Percentiles rank a stretch among this genome's conserved stretches.
Conservation (phyloP, 2,113 vertebrate genomes). For the Neoarius graeffei region DNA sequence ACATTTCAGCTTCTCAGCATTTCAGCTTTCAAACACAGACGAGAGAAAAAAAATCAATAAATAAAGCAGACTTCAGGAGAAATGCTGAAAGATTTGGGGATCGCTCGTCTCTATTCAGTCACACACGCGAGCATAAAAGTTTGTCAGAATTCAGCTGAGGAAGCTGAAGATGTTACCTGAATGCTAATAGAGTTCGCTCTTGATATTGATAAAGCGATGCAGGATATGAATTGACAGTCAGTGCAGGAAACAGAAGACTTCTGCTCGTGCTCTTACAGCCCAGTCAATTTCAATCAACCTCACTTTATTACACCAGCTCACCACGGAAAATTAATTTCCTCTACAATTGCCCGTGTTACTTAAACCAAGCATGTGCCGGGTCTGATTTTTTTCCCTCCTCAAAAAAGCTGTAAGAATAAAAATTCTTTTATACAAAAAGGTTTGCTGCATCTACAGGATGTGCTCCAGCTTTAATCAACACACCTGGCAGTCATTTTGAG, state of each 20-base stretch:
- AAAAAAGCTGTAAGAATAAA: background rate
- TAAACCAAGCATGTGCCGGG: conserved; percentile 5
- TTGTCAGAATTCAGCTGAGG: background rate
- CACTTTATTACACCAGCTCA: background rate
- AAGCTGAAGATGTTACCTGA: background rate
- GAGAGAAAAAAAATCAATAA: background rate
- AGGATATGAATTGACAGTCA: background rate
- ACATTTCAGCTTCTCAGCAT: background rate
- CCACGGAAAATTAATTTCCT: conserved; percentile 10
- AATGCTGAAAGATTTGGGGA: background rate
- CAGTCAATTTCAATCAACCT: conserved; percentile 22
- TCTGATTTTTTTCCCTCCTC: background rate
- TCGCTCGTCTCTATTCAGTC: background rate
- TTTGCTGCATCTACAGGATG: background rate
- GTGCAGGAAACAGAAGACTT: background rate
- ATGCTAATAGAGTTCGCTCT: background rate
- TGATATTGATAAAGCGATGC: conserved; percentile 4
- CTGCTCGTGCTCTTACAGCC: background rate
- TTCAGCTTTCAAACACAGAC: background rate
- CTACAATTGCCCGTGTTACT: background rate
- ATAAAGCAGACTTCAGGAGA: background rate
- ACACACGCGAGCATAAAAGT: background rate
- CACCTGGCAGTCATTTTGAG: conserved; percentile 31
- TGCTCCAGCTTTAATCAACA: conserved; percentile 19
- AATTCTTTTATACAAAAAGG: background rate